Base-by-base conservation (phyloP, 2,113 vertebrate species). In the Rhinolophus sinicus region DNA sequence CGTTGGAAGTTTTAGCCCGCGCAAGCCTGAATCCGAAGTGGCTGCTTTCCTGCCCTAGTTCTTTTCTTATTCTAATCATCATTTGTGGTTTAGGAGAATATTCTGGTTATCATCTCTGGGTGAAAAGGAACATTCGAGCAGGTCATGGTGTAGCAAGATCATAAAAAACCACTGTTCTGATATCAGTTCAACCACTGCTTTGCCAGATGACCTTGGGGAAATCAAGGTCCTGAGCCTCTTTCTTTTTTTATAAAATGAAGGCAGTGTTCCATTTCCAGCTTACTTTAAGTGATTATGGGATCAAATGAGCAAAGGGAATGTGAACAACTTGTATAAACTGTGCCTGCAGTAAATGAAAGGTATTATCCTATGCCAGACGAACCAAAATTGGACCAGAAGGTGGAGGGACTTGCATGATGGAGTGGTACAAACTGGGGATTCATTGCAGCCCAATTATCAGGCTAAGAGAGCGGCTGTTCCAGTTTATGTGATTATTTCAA, bases 401-500 rank as follows among this genome's bases (percentile, higher is more conserved):
- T 47, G 28, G 11, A 12, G 47, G 16, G 50, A 6, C 44, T 60
- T 67, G 16, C 26, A 11, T 52, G 28, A 44, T 3, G 4, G 28
- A 26, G 5, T 15, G 15, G 44, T 24, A 58, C 26, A 80, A 33
- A 33, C 56, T 24, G 47, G 30, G 44, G 52, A 24, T 76, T 89
- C 62, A 38, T 6, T 93, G 52, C 40, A 47, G 65, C 21, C 54
- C 30, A 56, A 40, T 65, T 40, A 35, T 19, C n/a, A 40, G 15
- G 8, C 75, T 50, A 56, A 67, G 33, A 70, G 28, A 87, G 11
- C 47, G 44, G 13, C 35, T 70, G 28, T 54, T 93, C n/a, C 64
- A 75, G 44, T 91, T 94, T 90, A 58, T 40, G 6, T 50, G 76
- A 85, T 81, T 95, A 93, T 94, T 91, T 95, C 64, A 83, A 72